Base-by-base conservation (phyloP, 1,140 invertebrate genomes). In the Ganaspis sp. region DNA sequence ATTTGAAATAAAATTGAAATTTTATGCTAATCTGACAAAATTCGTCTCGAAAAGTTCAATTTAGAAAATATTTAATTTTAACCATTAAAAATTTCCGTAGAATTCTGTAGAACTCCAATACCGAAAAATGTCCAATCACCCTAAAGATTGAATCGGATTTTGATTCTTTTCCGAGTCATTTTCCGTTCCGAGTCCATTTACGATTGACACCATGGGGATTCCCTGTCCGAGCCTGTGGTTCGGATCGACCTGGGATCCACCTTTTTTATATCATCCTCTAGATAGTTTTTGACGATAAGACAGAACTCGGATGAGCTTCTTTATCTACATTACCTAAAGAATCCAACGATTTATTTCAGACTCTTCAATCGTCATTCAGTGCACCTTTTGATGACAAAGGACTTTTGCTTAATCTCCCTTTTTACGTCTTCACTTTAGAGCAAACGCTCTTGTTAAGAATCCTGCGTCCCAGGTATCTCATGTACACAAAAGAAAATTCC, bases 181-280 rank as follows among this genome's bases (percentile, higher is more conserved):
- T 38, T 49, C 34, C 40, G 19, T 45, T 12, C 37, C 74, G 19
- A 37, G 19, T 49, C 78, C 81, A 81, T 85, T 86, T 81, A 64
- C 58, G 58, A 64, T 64, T 64, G 58, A 23, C 58, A 75, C 74
- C 74, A 58, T 76, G 73, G 74, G 37, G 75, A 84, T 79, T 53
- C 72, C 72, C 29, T 45, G 70, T 83, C 75, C 83, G 73, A 84
- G 72, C 75, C 81, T 81, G 58, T 64, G 58, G 83, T 81, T 84
- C 73, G 73, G 69, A 84, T 82, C 81, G 75, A 85, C 79, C 69
- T 42, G 15, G 72, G 69, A 84, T 82, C 83, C 74, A 84, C 79
- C 69, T 42, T 70, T 72, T 29, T 40, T 72, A 21, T 21, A 53
- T 53, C 42, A 29, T 53, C 11, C 9, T 26, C 23, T n/a, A 64